Evolutionary conservation across 2,113 vertebrate species (phyloP).

Genomic region (Falco punctatus): DNA sequence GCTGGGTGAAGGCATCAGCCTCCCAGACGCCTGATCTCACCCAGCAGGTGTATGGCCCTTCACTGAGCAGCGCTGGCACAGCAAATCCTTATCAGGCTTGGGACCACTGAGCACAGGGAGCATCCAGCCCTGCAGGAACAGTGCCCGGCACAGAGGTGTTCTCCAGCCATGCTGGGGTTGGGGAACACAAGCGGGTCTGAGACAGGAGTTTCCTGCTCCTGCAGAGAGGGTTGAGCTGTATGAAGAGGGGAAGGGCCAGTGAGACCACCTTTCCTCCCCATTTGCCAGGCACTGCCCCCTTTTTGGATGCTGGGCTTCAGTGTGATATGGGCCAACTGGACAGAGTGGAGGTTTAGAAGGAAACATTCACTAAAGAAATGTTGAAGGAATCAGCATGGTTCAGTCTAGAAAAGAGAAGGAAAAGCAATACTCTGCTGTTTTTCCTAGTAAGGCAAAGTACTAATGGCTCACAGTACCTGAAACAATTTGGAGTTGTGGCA

Average conservation of each 20-base stretch:
- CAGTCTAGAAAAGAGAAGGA: neutral
- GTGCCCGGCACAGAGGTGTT: rapidly evolving
- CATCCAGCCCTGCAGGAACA: neutral
- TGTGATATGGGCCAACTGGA: neutral
- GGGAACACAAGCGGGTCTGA: neutral
- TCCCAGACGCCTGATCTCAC: neutral
- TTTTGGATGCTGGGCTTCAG: neutral
- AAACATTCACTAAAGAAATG: neutral
- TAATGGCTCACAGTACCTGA: neutral
- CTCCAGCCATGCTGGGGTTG: neutral
- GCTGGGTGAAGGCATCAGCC: neutral
- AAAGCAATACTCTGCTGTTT: neutral
- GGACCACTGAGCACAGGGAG: neutral
- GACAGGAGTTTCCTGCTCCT: neutral
- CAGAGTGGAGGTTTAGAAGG: neutral
- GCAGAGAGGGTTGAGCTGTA: neutral
- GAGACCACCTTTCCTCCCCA: neutral
- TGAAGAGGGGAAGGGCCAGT: neutral
- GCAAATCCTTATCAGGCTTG: rapidly evolving
- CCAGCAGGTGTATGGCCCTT: neutral
- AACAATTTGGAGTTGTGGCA: neutral
- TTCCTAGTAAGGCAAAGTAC: neutral
- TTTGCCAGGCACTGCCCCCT: neutral
- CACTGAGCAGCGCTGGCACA: neutral
- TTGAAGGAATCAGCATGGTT: neutral